phyloP scores from a whole-genome alignment of 2,888 invertebrate species.

The Perizoma flavofasciatum region DNA sequence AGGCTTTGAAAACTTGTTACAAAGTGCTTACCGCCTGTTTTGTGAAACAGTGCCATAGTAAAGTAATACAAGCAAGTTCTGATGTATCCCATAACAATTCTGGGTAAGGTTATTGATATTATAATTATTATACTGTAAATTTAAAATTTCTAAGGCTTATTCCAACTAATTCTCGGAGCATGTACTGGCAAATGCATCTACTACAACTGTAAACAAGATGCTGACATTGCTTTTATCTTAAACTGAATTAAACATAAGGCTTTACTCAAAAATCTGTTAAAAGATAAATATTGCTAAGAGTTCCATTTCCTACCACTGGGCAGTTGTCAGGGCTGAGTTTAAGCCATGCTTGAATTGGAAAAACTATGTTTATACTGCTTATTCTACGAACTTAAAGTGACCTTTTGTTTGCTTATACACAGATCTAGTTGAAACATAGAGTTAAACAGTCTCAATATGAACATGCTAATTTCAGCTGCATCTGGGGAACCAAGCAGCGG shows the following conservation, averaged over 20 bases:
- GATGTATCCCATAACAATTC: constrained; percentile 19
- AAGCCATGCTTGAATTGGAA: too few relatives aligned
- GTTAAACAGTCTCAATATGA: not conserved
- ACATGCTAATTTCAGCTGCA: constrained; percentile 61
- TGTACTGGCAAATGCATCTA: not conserved
- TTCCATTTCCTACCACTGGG: too few relatives aligned
- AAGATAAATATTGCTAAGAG: too few relatives aligned
- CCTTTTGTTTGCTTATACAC: too few relatives aligned
- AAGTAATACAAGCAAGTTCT: constrained; percentile 11
- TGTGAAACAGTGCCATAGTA: constrained; percentile 4
- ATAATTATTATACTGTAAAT: not conserved
- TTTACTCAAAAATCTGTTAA: too few relatives aligned
- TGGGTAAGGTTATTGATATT: constrained; percentile 19
- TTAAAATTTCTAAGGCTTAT: not conserved
- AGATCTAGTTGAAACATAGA: too few relatives aligned
- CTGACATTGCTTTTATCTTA: too few relatives aligned
- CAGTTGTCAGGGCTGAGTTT: too few relatives aligned
- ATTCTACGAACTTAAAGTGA: too few relatives aligned
- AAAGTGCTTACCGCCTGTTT: constrained; percentile 14
- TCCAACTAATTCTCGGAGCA: not conserved
- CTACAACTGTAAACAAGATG: too few relatives aligned
- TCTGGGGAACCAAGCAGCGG: constrained; percentile 80
- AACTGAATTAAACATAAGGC: too few relatives aligned
- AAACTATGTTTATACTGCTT: too few relatives aligned
- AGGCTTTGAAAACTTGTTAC: constrained; percentile 7